Conservation (phyloP, 2,797 vertebrate genomes). For the Leptodactylus fallax region DNA sequence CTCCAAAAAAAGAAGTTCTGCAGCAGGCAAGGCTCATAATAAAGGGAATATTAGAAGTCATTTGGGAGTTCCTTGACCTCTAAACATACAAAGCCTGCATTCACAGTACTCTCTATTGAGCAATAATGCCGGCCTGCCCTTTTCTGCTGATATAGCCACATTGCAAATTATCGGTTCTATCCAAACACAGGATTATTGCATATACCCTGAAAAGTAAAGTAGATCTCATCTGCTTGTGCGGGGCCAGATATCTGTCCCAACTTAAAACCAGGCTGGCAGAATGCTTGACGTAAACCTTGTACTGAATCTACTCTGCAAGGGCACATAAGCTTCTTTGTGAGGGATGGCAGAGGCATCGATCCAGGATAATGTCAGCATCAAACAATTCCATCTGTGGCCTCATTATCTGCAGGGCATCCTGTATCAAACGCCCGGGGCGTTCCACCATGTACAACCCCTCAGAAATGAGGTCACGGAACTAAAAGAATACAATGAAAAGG, state of each 20-base stretch:
- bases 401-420: slow-evolving; percentile 51
- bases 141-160: too few relatives aligned
- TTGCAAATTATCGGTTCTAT: too few relatives aligned
- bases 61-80: too few relatives aligned
- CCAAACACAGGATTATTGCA: too few relatives aligned
- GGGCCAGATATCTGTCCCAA: background rate
- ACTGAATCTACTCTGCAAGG: background rate
- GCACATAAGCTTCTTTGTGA: slow-evolving; percentile 36
- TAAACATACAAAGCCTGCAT: too few relatives aligned
- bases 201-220: too few relatives aligned
- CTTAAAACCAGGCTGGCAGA: background rate
- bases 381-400: slow-evolving; percentile 49
- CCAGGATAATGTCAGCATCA: slow-evolving; percentile 51
- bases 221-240: background rate
- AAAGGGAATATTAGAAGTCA: too few relatives aligned
- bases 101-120: too few relatives aligned
- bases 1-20: too few relatives aligned
- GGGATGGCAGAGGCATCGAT: slow-evolving; percentile 45
- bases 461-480: slow-evolving; percentile 35
- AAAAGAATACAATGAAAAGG: slow-evolving; percentile 5
- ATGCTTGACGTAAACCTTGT: background rate
- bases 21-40: too few relatives aligned
- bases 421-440: slow-evolving; percentile 36
- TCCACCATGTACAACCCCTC: slow-evolving; percentile 4
- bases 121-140: too few relatives aligned